Evolutionary conservation across 35 echinoderm and acorn worm species (phyloP).

Genomic region (Chiridota heheva): DNA sequence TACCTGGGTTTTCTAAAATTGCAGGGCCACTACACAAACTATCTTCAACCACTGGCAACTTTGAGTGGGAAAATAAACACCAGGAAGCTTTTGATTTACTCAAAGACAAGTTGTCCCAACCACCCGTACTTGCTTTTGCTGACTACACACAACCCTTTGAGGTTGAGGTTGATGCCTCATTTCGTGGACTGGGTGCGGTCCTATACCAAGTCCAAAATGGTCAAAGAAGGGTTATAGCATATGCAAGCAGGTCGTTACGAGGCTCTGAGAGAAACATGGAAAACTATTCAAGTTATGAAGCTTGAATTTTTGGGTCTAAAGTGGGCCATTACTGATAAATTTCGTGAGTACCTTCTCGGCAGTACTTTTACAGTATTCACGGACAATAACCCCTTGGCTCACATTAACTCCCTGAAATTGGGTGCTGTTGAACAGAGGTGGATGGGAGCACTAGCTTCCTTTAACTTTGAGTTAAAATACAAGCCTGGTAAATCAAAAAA

Average conservation of each 20-base stretch:
- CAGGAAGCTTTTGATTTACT: not conserved
- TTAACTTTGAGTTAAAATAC: slow-evolving; percentile 21
- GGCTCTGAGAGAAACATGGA: slow-evolving; percentile 37
- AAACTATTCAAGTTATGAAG: slow-evolving; percentile 41
- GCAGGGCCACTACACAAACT: not conserved
- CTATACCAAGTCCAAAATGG: too few relatives aligned
- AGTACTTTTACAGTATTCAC: slow-evolving; percentile 13
- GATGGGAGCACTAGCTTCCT: not conserved
- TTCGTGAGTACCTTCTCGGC: not conserved
- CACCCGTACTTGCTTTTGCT: not conserved
- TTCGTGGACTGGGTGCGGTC: not conserved
- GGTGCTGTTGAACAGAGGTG: slow-evolving; percentile 10
- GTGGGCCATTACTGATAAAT: slow-evolving; percentile 30
- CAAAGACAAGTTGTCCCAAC: not conserved
- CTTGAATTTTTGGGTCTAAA: not conserved
- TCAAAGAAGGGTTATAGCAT: slow-evolving; percentile 6
- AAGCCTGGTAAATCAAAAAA: slow-evolving; percentile 2
- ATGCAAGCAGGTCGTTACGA: slow-evolving; percentile 35
- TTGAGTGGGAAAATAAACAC: not conserved
- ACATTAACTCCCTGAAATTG: not conserved
- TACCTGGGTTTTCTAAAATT: slow-evolving; percentile 1
- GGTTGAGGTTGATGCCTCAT: not conserved
- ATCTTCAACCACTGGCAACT: not conserved
- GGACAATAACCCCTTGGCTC: slow-evolving; percentile 26
- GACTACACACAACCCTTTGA: not conserved